phyloP scores from a whole-genome alignment of 2,113 vertebrate species.

The Thalassoma bifasciatum region DNA sequence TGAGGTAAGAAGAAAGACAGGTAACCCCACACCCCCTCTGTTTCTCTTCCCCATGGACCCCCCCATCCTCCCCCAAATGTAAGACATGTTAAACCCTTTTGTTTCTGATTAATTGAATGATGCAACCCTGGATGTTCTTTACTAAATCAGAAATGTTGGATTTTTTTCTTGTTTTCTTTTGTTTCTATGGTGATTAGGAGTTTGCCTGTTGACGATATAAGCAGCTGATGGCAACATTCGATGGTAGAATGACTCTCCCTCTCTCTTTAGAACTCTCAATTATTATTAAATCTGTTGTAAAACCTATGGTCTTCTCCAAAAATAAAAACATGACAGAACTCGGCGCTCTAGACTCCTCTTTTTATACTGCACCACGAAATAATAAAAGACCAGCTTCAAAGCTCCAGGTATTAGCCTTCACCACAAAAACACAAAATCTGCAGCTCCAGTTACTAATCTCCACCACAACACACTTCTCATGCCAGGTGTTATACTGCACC shows the following conservation, averaged over 20 bases:
- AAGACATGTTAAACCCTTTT: conserved; percentile 63
- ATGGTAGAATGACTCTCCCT: conserved; percentile 77
- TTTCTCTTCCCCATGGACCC: neutral
- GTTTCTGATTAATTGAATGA: conserved; percentile 71
- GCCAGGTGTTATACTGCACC: too few relatives aligned
- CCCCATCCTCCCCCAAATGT: neutral
- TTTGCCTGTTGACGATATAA: conserved; percentile 73
- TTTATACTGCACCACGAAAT: conserved; percentile 12
- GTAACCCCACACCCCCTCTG: conserved; percentile 15
- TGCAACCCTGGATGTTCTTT: conserved; percentile 74
- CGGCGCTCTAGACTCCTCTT: conserved; percentile 31
- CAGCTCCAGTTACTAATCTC: too few relatives aligned
- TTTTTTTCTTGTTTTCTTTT: conserved; percentile 57
- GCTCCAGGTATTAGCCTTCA: too few relatives aligned
- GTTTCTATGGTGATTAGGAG: conserved; percentile 76
- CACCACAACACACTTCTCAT: too few relatives aligned
- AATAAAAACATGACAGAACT: conserved; percentile 79
- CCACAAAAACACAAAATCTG: too few relatives aligned
- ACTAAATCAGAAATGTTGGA: conserved; percentile 60
- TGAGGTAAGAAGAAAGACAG: conserved; percentile 80
- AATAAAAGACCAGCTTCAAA: too few relatives aligned
- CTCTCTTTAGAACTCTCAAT: conserved; percentile 77
- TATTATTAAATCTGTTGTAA: conserved; percentile 79
- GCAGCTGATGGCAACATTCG: conserved; percentile 65
- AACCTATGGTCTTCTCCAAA: conserved; percentile 78